Base-by-base conservation (phyloP, 1,140 invertebrate species). In the Phymorhynchus buccinoides region DNA sequence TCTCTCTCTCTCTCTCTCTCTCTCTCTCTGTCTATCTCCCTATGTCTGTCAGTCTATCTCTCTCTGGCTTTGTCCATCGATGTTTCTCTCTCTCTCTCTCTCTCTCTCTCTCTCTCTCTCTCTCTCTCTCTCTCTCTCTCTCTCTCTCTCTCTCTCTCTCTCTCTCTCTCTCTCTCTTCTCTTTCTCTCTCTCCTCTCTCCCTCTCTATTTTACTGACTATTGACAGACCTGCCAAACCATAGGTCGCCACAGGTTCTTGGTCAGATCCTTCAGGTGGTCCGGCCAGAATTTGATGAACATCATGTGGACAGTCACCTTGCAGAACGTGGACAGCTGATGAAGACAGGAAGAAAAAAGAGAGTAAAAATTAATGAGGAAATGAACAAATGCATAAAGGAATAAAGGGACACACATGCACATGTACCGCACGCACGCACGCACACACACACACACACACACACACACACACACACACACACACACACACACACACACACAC, bases 171-270 rank as follows among this genome's bases (percentile, higher is more conserved):
- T 27, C 56, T 62, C 56, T 3, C 56, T 12, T 4, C 1, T 62
- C 56, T 27, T 18, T 27, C n/a, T 27, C 56, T 27, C 7, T 27
- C 56, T 27, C 56, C 22, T 27, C 48, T 18, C 12, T 9, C n/a
- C 56, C 56, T 18, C 18, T 62, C 14, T 22, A 62, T 62, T 4
- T 4, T 27, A 52, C 48, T 66, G 7, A 1, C 30, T 32, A 2
- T 27, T 30, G 22, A 73, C 77, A 84, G n/a, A 83, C 86, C 86
- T 87, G 82, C 83, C 82, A 79, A 2, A 85, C 12, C 66, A 85
- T 73, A 1, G 82, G 84, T 68, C 78, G 35, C 86, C 84, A 85
- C 35, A 80, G 48, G 18, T 32, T 48, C 35, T 73, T 48, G 22
- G 78, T 39, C 27, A 62, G 35, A 68, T 85, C 77, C 27, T 71